These are phyloP conservation scores for Abscondita cerata DNA, from an alignment of 2,888 invertebrate genomes.

Conservation along the genomic window DNA sequence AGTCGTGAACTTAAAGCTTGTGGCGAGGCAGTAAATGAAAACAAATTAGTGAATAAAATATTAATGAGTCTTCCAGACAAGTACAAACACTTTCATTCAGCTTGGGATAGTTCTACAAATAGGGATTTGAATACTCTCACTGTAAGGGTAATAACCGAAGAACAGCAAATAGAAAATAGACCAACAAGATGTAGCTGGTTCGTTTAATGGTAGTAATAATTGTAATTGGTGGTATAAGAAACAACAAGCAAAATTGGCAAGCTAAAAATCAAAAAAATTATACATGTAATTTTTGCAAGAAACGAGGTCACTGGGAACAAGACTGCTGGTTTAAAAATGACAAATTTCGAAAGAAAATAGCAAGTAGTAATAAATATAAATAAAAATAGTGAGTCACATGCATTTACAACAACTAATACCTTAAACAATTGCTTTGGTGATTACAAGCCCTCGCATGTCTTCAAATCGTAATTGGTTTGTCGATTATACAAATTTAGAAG, in stretches of 20 bases:
- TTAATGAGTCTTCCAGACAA: no score
- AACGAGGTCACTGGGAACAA: background rate
- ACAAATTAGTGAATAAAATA: no score
- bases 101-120: background rate
- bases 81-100: no score
- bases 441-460: no score
- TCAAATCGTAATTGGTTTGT: background rate
- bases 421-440: background rate
- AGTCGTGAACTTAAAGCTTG: background rate
- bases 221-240: no score
- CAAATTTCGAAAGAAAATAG: background rate
- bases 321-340: background rate
- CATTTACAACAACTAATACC: background rate
- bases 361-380: background rate
- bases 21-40: background rate
- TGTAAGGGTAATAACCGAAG: background rate
- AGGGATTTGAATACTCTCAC: background rate
- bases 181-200: background rate
- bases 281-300: background rate
- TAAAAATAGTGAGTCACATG: background rate
- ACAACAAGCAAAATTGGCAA: background rate
- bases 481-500: background rate
- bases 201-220: background rate
- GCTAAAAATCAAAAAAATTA: background rate
- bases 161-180: background rate